A percentile compares a stretch with the other conserved stretches of the same genome.
These are phyloP conservation scores for Epinephelus fuscoguttatus DNA, from an alignment of 2,113 vertebrate species.

Conservation along the genomic window DNA sequence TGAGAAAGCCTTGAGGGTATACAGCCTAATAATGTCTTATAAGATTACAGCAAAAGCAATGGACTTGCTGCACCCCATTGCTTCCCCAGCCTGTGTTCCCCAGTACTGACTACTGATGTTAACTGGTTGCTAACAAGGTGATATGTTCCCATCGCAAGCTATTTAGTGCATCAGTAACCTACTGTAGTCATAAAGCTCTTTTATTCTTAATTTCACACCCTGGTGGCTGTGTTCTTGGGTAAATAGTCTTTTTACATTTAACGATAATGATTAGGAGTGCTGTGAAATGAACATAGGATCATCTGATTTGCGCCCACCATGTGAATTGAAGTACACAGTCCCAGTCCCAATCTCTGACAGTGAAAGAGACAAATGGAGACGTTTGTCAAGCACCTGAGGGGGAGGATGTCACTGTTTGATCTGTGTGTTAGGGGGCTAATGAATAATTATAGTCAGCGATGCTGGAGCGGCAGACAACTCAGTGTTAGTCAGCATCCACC, in stretches of 20 bases:
- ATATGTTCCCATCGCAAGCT: constrained; percentile 4
- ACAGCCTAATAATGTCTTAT: constrained; percentile 40
- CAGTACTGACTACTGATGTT: constrained; percentile 2
- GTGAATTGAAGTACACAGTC: neutral
- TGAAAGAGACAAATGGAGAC: constrained; percentile 56
- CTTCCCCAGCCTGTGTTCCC: neutral
- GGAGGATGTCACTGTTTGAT: constrained; percentile 52
- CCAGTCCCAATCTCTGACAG: constrained; percentile 3
- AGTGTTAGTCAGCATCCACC: constrained; percentile 48
- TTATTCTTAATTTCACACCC: constrained; percentile 13
- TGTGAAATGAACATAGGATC: constrained; percentile 13
- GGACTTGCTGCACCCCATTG: constrained; percentile 16
- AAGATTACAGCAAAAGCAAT: constrained; percentile 5
- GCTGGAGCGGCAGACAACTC: constrained; percentile 30
- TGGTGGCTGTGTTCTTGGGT: neutral
- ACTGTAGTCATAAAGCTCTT: neutral
- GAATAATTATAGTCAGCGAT: constrained; percentile 50
- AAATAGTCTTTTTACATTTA: constrained; percentile 1
- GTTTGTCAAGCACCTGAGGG: constrained; percentile 36
- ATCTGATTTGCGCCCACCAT: constrained; percentile 2
- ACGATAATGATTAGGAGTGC: neutral
- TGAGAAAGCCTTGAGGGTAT: constrained; percentile 31
- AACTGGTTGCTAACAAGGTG: constrained; percentile 39
- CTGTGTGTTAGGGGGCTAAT: constrained; percentile 28
- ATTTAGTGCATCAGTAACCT: neutral